Evolutionary conservation across 2,797 vertebrate species (phyloP).

Genomic region (Esox masquinongy): DNA sequence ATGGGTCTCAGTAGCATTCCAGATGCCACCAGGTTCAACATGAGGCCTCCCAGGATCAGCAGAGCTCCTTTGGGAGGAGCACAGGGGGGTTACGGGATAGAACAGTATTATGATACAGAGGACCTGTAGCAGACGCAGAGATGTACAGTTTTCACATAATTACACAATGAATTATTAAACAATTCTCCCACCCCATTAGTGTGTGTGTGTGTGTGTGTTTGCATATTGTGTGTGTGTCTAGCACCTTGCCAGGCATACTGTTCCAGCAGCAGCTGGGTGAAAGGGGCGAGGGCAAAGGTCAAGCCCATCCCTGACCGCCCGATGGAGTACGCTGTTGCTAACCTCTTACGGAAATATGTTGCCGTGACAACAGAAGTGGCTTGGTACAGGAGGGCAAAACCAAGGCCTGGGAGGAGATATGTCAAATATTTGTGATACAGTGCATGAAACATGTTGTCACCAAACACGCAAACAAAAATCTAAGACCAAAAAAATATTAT

Average conservation of each 20-base stretch:
- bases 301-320: constrained; percentile 91
- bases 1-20: constrained; percentile 87
- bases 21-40: constrained; percentile 88
- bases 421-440: no score
- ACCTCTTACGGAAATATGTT: constrained; percentile 81
- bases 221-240: background rate
- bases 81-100: background rate
- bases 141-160: background rate
- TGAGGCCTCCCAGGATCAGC: constrained; percentile 86
- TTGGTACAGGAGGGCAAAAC: constrained; percentile 90
- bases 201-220: background rate
- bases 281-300: constrained; percentile 88
- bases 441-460: background rate
- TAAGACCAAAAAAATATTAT: no score
- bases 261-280: constrained; percentile 87
- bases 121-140: no score
- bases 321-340: constrained; percentile 84
- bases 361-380: constrained; percentile 81
- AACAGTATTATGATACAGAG: background rate
- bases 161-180: background rate
- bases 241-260: constrained; percentile 89
- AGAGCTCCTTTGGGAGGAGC: constrained; percentile 79
- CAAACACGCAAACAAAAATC: no score
- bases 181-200: background rate
- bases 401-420: constrained; percentile 75